Conservation (phyloP, 2,797 vertebrate species). For the Ispidina picta region DNA sequence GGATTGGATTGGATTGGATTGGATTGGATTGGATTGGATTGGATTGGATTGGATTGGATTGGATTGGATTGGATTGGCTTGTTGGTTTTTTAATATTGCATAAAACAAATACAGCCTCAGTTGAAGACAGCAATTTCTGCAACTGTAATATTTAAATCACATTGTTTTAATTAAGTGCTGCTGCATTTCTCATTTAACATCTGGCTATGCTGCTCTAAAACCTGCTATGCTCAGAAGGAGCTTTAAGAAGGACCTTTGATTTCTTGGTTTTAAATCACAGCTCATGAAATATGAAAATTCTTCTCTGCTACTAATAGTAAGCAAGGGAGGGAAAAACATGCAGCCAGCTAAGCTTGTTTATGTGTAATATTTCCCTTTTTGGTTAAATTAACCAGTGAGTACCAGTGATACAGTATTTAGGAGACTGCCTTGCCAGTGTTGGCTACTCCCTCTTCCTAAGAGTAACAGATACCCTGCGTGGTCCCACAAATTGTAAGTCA, state of each 20-base stretch:
- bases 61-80: too few species aligned
- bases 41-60: too few species aligned
- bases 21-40: too few species aligned
- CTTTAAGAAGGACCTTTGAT: not conserved
- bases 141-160: not conserved
- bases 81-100: not conserved
- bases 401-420: not conserved
- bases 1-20: too few species aligned
- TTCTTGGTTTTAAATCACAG: not conserved
- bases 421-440: not conserved
- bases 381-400: not conserved
- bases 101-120: not conserved
- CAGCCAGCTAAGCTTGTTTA: not conserved
- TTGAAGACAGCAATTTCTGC: not conserved
- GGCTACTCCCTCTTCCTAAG: conserved; percentile 25
- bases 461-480: conserved; percentile 39
- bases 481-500: conserved; percentile 57
- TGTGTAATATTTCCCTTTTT: not conserved
- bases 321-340: not conserved
- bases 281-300: not conserved
- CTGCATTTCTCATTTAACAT: not conserved
- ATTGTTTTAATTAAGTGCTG: not conserved
- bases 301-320: not conserved
- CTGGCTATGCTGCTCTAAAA: not conserved
- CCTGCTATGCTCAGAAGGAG: not conserved